Base-by-base conservation (phyloP, 1,140 invertebrate species). In the Pogonus chalceus region DNA sequence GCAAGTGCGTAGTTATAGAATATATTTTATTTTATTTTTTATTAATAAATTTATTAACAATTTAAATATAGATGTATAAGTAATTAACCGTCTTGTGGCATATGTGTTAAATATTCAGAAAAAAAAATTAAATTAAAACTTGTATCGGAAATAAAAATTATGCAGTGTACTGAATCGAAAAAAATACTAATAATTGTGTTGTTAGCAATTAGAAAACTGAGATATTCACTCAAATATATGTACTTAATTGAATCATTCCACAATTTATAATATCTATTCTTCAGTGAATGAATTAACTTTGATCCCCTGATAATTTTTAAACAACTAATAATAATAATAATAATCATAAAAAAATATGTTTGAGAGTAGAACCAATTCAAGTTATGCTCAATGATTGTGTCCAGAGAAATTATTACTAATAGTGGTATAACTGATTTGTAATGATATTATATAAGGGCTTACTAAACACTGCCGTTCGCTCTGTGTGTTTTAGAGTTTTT, bases 381-480 rank as follows among this genome's bases (percentile, higher is more conserved):
- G n/a, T n/a, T n/a, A n/a, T n/a, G n/a, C n/a, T n/a, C n/a, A n/a
- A n/a, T n/a, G n/a, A n/a, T n/a, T n/a, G n/a, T n/a, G n/a, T n/a
- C n/a, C n/a, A n/a, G n/a, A n/a, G n/a, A n/a, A n/a, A n/a, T n/a
- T n/a, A n/a, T n/a, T n/a, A n/a, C n/a, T n/a, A n/a, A n/a, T n/a
- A n/a, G n/a, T n/a, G n/a, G n/a, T n/a, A n/a, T n/a, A n/a, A n/a
- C n/a, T n/a, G n/a, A n/a, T n/a, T n/a, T n/a, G n/a, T n/a, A n/a
- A n/a, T n/a, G n/a, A n/a, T n/a, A n/a, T 14, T 62, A 55, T 57
- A 61, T 57, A 58, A 59, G 61, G 60, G 63, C 60, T 62, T 63
- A 62, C 56, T 63, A 56, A 65, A 63, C 63, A 65, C 63, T 65
- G 63, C 63, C 63, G 61, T 58, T 63, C 61, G 63, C 56, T 61